These are phyloP conservation scores for Gymnorhina tibicen DNA, from an alignment of 2,113 vertebrate genomes.

Conservation along the genomic window DNA sequence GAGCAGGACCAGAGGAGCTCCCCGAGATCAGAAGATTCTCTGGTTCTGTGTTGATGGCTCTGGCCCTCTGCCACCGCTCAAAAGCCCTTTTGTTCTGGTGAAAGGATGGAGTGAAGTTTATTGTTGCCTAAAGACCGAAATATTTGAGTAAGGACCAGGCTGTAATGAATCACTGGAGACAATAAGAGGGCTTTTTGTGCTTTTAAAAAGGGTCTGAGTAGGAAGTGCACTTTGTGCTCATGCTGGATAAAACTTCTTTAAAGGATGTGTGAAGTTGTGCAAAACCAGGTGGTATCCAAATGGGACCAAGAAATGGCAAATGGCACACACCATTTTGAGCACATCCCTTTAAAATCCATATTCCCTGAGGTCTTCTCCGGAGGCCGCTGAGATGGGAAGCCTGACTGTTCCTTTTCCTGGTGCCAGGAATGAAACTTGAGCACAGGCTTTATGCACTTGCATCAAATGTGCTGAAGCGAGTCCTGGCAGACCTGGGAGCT, in stretches of 20 bases:
- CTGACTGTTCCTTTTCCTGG: neutral
- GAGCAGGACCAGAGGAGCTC: neutral
- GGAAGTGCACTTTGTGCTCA: constrained; percentile 50
- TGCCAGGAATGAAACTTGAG: constrained; percentile 52
- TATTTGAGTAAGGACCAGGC: neutral
- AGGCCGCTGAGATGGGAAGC: neutral
- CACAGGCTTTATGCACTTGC: constrained; percentile 5
- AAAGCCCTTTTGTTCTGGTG: neutral
- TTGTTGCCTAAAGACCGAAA: neutral
- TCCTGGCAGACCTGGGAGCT: neutral
- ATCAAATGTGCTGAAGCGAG: constrained; percentile 22
- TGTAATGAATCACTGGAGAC: constrained; percentile 12
- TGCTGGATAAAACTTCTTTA: constrained; percentile 60
- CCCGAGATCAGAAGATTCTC: neutral
- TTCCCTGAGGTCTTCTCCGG: neutral
- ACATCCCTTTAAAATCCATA: neutral
- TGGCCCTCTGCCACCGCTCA: neutral
- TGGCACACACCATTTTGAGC: neutral
- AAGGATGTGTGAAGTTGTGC: constrained; percentile 47
- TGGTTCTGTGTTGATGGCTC: neutral
- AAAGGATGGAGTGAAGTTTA: neutral
- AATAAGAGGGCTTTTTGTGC: constrained; percentile 25
- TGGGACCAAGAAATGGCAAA: constrained; percentile 9
- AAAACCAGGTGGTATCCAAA: constrained; percentile 47
- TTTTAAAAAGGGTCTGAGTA: constrained; percentile 34